Evolutionary conservation across 2,888 invertebrate genomes (phyloP).

Genomic region (Branchellion lobata): DNA sequence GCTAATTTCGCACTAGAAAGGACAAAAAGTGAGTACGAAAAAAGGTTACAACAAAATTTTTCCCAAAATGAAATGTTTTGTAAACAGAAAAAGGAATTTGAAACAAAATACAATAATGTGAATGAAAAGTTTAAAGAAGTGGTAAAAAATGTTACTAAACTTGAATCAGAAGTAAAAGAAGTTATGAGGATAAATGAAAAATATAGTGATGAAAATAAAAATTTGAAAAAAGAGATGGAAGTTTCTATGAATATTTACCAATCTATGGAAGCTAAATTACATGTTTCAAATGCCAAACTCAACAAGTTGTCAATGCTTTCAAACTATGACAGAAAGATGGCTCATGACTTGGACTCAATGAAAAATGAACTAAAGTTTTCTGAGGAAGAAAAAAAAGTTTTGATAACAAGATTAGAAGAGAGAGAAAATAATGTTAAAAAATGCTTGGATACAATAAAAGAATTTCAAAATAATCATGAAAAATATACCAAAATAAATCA

Average conservation of each 20-base stretch:
- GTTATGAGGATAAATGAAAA: background rate
- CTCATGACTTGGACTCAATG: background rate
- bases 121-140: conserved; percentile 15
- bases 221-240: conserved; percentile 4
- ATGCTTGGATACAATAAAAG: too few relatives aligned
- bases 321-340: background rate
- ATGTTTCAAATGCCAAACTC: conserved; percentile 17
- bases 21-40: conserved; percentile 13
- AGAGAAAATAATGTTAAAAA: too few relatives aligned
- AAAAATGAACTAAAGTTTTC: conserved; percentile 2
- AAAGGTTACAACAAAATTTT: background rate
- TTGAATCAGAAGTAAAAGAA: conserved; percentile 28
- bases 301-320: background rate
- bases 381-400: background rate
- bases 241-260: background rate
- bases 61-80: conserved; percentile 3
- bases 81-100: conserved; percentile 30
- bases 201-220: conserved; percentile 12
- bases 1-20: conserved; percentile 15
- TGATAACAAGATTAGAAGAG: background rate
- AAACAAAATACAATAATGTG: background rate
- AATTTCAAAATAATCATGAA: too few relatives aligned
- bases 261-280: background rate
- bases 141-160: background rate
- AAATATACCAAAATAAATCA: too few relatives aligned